Evolutionary conservation across 2,797 vertebrate genomes (phyloP).

Genomic region (Poliocrania exsul): DNA sequence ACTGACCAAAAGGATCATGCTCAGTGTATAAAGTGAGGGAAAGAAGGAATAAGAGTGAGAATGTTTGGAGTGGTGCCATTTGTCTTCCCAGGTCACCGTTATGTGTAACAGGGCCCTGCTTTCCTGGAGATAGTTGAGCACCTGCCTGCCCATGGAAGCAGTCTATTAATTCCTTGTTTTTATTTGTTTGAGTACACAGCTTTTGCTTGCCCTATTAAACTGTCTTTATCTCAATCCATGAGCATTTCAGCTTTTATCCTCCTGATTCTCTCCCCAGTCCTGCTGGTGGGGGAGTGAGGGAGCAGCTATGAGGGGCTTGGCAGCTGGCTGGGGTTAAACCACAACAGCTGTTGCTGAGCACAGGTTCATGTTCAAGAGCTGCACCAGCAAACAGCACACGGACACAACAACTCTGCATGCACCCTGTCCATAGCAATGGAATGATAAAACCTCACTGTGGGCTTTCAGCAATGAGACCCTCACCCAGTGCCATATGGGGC

Average conservation of each 20-base stretch:
- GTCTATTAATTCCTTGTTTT: background rate
- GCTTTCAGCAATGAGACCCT: background rate
- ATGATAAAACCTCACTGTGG: background rate
- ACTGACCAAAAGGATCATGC: background rate
- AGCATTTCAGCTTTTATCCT: background rate
- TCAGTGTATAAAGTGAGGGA: background rate
- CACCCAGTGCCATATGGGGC: too few relatives aligned
- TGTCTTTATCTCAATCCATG: background rate
- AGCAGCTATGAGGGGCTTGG: background rate
- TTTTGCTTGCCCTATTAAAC: background rate
- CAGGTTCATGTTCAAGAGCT: background rate
- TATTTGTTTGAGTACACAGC: background rate
- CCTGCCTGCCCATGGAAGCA: background rate
- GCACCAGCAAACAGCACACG: background rate
- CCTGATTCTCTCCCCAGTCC: background rate
- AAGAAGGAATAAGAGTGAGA: background rate
- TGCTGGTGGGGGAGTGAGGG: accelerated
- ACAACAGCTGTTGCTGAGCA: background rate
- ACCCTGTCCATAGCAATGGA: background rate
- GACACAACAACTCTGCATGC: background rate
- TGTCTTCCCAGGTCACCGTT: background rate
- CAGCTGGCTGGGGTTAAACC: background rate
- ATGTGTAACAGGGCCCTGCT: background rate
- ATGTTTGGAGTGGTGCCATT: background rate
- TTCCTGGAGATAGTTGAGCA: background rate